Base-by-base conservation (phyloP, 1,140 invertebrate genomes). In the Bacillus rossius region DNA sequence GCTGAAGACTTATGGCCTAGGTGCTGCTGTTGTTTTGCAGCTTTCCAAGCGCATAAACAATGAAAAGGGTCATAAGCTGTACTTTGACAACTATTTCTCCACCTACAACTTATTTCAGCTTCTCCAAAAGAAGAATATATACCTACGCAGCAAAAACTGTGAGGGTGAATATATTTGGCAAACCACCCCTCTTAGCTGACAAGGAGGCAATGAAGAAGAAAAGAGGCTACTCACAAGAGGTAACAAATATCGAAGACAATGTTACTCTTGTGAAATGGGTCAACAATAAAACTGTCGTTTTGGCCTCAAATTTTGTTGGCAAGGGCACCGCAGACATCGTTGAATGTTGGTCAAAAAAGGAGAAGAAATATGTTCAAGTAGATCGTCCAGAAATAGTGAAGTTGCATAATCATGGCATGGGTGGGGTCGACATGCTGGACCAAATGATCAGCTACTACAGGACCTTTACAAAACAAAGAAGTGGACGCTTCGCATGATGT, bases 271-370 rank as follows among this genome's bases (percentile, higher is more conserved):
- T 69, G 40, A 74, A 73, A 49, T 75, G 70, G 74, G 29, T 72
- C 52, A 70, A 75, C 59, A 75, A 74, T 64, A 70, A 68, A 43
- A 61, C 65, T 60, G 71, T 71, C 50, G 53, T 67, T 63, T 23
- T 76, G 22, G 71, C 67, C 55, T 75, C 72, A 41, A 75, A 75
- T 29, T 75, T 72, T 68, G 53, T 73, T 64, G 73, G 74, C 37
- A 71, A 65, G 47, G 70, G 69, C 52, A 55, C 66, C 63, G 64
- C 26, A 66, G 69, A 72, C 67, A 61, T 61, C 63, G 66, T 61
- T 61, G 67, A 67, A 65, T 69, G 45, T 66, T 76, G 67, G 60
- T 60, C 65, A 65, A 65, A 67, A 56, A 65, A 60, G 50, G 50
- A 65, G n/a, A 62, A 67, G 53, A 51, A 60, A 23, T 66, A 66